Evolutionary conservation across 1,140 invertebrate species (phyloP).

Genomic region (Lanistes nyassanus): DNA sequence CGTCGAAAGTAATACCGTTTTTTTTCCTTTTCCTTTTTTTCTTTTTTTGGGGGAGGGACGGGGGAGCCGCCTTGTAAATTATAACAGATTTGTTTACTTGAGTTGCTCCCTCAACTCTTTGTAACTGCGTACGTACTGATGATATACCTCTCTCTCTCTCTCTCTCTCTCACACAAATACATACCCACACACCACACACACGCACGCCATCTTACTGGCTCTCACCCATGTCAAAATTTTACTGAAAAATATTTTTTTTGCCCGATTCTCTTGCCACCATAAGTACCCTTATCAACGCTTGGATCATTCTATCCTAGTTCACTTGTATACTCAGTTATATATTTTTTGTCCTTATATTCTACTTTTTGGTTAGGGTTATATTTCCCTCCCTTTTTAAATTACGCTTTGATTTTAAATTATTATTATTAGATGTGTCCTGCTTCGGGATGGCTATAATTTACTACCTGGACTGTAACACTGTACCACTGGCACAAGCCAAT

Average conservation of each 20-base stretch:
- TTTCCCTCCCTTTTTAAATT: too few relatives aligned
- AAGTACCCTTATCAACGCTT: not conserved
- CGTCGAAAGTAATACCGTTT: too few relatives aligned
- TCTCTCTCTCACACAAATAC: too few relatives aligned
- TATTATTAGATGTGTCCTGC: too few relatives aligned
- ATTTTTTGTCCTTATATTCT: not conserved
- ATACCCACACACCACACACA: conserved; percentile 7
- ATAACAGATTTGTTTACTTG: not conserved
- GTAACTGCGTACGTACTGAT: not conserved
- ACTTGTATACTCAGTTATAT: not conserved
- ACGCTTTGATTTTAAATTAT: too few relatives aligned
- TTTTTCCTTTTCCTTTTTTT: too few relatives aligned
- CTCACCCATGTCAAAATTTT: too few relatives aligned
- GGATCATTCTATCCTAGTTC: not conserved
- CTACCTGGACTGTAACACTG: not conserved
- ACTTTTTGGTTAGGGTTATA: too few relatives aligned
- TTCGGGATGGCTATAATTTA: too few relatives aligned
- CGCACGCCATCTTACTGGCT: not conserved
- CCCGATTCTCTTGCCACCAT: not conserved
- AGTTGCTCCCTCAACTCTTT: not conserved
- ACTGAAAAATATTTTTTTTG: too few relatives aligned
- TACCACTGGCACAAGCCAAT: not conserved
- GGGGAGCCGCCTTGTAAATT: not conserved
- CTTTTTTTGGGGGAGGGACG: too few relatives aligned
- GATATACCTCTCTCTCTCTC: not conserved